Percentiles rank a stretch among this genome's conserved stretches.
phyloP scores from a whole-genome alignment of 1,140 invertebrate genomes.

The Drosophila bipectinata region DNA sequence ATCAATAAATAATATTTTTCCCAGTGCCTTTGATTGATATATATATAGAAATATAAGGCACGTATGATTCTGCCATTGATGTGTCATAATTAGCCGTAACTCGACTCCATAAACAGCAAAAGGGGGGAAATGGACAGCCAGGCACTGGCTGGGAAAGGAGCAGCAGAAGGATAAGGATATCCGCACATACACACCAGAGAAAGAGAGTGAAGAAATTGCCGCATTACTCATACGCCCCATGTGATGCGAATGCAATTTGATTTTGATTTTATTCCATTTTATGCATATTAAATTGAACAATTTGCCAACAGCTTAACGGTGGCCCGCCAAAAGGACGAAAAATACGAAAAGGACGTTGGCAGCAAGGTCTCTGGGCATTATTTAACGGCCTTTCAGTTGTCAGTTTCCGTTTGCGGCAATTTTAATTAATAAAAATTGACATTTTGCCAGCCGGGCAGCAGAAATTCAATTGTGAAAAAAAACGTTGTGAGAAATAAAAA shows the following conservation, averaged over 20 bases:
- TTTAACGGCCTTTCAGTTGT: constrained; percentile 46
- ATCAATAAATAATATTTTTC: no score
- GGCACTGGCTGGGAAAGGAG: background rate
- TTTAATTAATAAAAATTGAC: constrained; percentile 60
- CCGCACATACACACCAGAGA: background rate
- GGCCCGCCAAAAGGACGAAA: background rate
- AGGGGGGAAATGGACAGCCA: background rate
- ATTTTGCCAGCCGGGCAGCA: constrained; percentile 20
- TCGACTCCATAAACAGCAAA: constrained; percentile 31
- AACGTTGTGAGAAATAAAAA: constrained; percentile 1
- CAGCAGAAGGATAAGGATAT: background rate
- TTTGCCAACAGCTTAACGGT: constrained; percentile 6
- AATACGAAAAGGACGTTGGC: background rate
- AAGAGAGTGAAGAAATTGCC: constrained; percentile 1
- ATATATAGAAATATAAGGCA: constrained; percentile 8
- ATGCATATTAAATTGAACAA: constrained; percentile 43
- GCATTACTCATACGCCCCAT: constrained; percentile 38
- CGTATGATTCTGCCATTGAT: constrained; percentile 40
- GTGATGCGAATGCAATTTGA: constrained; percentile 37
- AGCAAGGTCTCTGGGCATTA: constrained; percentile 1
- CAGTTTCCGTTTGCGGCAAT: constrained; percentile 51
- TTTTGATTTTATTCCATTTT: constrained; percentile 59
- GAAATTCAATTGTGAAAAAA: constrained; percentile 25
- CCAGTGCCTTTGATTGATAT: constrained; percentile 25
- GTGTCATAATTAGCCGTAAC: constrained; percentile 52